These are phyloP conservation scores for Theretra japonica DNA, from an alignment of 2,888 invertebrate species.

Conservation along the genomic window DNA sequence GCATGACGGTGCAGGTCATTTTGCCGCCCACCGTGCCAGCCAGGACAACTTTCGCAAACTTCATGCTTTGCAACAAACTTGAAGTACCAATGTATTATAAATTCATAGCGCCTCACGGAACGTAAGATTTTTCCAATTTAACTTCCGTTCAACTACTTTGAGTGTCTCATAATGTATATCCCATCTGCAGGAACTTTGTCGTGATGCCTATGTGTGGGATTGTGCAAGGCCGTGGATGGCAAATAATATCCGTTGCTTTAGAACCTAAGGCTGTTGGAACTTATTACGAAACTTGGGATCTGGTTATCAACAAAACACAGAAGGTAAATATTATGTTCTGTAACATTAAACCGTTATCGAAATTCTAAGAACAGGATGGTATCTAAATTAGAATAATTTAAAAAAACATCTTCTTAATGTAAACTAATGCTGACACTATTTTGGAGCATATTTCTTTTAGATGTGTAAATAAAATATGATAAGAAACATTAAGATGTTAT, in stretches of 20 bases:
- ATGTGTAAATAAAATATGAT: no score
- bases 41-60: slow-evolving; percentile 72
- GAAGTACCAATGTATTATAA: slow-evolving; percentile 74
- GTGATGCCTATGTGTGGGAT: slow-evolving; percentile 78
- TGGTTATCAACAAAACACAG: slow-evolving; percentile 68
- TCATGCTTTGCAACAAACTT: slow-evolving; percentile 74
- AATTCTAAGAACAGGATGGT: no score
- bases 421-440: no score
- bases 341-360: no score
- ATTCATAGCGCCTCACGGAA: slow-evolving; percentile 64
- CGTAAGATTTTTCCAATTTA: slow-evolving; percentile 58
- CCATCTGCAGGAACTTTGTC: slow-evolving; percentile 65
- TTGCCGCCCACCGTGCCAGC: slow-evolving; percentile 77
- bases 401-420: no score
- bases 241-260: slow-evolving; percentile 76
- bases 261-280: slow-evolving; percentile 72
- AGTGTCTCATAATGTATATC: background rate
- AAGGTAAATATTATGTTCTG: slow-evolving; percentile 58
- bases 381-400: no score
- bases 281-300: slow-evolving; percentile 75
- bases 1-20: slow-evolving; percentile 56
- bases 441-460: no score
- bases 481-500: no score
- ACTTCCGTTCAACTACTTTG: background rate
- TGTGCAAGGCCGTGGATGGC: slow-evolving; percentile 74